phyloP scores from a whole-genome alignment of 2,888 invertebrate species.

The Caenorhabditis sp. region DNA sequence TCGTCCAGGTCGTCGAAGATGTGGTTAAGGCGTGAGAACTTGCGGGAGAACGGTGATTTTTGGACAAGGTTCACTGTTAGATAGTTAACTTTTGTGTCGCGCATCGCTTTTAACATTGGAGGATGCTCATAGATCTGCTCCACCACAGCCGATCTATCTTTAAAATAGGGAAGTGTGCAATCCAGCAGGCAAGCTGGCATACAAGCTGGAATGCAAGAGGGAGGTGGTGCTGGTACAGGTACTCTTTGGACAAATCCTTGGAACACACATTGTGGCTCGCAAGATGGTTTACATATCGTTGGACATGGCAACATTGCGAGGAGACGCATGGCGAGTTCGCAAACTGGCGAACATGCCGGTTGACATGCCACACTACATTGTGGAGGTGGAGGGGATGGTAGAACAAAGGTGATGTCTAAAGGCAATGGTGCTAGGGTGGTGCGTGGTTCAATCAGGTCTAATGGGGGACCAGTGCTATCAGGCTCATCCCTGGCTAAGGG shows the following conservation, averaged over 20 bases:
- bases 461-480: background rate
- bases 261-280: constrained; percentile 29
- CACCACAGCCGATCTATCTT: constrained; percentile 10
- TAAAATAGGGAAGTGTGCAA: constrained; percentile 29
- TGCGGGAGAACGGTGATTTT: background rate
- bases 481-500: background rate
- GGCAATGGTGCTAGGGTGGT: background rate
- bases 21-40: background rate
- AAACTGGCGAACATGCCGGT: constrained; percentile 26
- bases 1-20: background rate
- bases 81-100: background rate
- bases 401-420: background rate
- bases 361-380: constrained; percentile 21
- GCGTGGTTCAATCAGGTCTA: background rate
- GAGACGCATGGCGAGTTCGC: constrained; percentile 29
- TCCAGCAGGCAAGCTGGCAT: constrained; percentile 32
- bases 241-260: constrained; percentile 13
- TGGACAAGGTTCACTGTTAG: background rate
- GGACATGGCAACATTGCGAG: constrained; percentile 32
- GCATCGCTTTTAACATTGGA: background rate
- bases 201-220: constrained; percentile 32
- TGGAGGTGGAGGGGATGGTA: constrained; percentile 8
- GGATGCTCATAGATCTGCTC: constrained; percentile 15
- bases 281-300: constrained; percentile 30
- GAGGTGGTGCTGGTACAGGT: constrained; percentile 9